Base-by-base conservation (phyloP, 2,113 vertebrate species). In the Oophaga pumilio region DNA sequence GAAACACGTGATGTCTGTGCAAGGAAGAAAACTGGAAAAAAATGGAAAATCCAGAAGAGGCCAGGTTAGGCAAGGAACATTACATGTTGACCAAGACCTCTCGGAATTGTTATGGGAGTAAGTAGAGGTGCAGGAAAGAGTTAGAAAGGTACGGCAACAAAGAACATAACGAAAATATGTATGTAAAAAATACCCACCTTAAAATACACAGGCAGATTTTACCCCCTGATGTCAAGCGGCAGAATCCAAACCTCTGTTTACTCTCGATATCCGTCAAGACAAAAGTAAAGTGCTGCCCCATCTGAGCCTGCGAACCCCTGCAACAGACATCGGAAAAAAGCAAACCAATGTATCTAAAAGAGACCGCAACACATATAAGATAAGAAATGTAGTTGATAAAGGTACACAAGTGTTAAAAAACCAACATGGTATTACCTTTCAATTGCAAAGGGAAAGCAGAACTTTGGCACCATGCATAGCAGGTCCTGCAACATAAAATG, bases 271-370 rank as follows among this genome's bases (percentile, higher is more conserved):
- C 97, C 57, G 98, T 99, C 89, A 99, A 96, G 89, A 99, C 98
- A 88, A 99, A 99, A 83, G 98, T 97, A 91, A 99, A 99, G 94
- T 99, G 97, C 93, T 99, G 98, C 89, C 98, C 98, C 90, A 99
- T 96, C 91, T 99, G 97, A 89, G 94, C 96, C 90, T 95, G 96
- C 18, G 97, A 95, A 17, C 96, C 96, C 93, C 98, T 99, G 92
- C 56, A 73, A 69, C 49, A 62, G 15, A 59, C 5, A 43, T 56
- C 12, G 49, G 0, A 60, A n/a, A 56, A 8, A 59, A 26, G 17
- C 33, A 2, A 43, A 43, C 33, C 12, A 5, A 2, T n/a, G 12
- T 26, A 14, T 26, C 9, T 26, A 6, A 68, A 68, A 68, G 24
- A 26, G 13, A 68, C 11, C 26, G 24, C 7, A n/a, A 66, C 11